These are phyloP conservation scores for Eurystomus glaucurus DNA, from an alignment of 2,797 vertebrate genomes.

Conservation along the genomic window DNA sequence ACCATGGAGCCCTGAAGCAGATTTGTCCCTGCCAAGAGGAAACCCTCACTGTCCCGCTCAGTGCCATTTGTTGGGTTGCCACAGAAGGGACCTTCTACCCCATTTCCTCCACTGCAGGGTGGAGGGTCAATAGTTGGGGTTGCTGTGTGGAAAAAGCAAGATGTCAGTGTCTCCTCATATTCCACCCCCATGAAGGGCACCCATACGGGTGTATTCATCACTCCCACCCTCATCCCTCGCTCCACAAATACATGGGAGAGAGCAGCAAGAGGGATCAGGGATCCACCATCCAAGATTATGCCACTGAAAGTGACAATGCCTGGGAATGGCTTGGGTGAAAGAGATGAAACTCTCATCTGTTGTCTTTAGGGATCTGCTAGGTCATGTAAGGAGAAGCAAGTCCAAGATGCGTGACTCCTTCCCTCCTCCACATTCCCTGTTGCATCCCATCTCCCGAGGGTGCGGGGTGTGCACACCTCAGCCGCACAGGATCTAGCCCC, in stretches of 20 bases:
- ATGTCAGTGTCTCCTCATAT: not conserved
- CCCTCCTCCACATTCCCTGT: not conserved
- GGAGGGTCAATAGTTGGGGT: not conserved
- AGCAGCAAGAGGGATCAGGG: not conserved
- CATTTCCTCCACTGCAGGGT: rapidly evolving
- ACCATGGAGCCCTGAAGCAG: not conserved
- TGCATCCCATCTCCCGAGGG: not conserved
- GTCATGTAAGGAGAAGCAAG: not conserved
- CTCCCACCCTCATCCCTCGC: not conserved
- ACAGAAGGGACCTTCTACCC: not conserved
- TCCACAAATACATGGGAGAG: not conserved
- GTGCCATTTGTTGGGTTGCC: not conserved
- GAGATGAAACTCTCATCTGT: not conserved
- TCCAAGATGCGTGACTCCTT: not conserved
- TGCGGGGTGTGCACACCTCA: not conserved
- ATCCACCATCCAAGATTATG: no score
- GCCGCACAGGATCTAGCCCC: not conserved
- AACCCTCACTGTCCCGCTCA: not conserved
- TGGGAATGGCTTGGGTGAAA: not conserved
- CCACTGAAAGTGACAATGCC: not conserved
- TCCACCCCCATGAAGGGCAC: not conserved
- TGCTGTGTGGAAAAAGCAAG: not conserved
- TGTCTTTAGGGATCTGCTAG: not conserved
- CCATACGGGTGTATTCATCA: rapidly evolving
- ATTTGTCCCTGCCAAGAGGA: not conserved